Percentiles rank a stretch among this genome's conserved stretches.
phyloP scores from a whole-genome alignment of 2,888 invertebrate genomes.

The Leptinotarsa haldemani region DNA sequence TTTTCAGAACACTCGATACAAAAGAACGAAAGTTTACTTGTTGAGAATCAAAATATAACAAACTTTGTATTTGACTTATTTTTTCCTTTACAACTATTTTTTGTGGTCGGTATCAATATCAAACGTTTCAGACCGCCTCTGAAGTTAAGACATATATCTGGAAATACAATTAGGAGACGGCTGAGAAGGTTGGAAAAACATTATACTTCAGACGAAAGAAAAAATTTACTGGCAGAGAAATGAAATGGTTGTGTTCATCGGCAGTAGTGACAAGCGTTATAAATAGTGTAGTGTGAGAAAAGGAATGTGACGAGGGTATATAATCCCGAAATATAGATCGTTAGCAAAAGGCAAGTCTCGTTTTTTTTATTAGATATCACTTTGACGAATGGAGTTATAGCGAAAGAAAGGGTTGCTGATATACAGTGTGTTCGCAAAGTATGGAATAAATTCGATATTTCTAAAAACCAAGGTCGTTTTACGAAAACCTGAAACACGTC shows the following conservation, averaged over 20 bases:
- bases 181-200: conserved; percentile 32
- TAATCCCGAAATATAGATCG: not conserved
- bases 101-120: too few relatives aligned
- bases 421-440: too few relatives aligned
- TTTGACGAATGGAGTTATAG: not conserved
- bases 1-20: too few relatives aligned
- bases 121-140: not conserved
- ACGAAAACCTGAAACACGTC: too few relatives aligned
- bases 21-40: too few relatives aligned
- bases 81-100: too few relatives aligned
- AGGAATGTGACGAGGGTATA: conserved; percentile 19
- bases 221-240: conserved; percentile 31
- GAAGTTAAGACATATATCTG: conserved; percentile 35
- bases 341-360: not conserved
- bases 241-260: conserved; percentile 20
- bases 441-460: too few relatives aligned
- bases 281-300: not conserved
- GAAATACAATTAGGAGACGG: conserved; percentile 40
- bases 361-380: not conserved
- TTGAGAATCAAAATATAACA: too few relatives aligned
- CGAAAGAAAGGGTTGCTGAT: too few relatives aligned
- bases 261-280: conserved; percentile 11
- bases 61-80: too few relatives aligned
- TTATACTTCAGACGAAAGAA: conserved; percentile 34
- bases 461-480: too few relatives aligned